Evolutionary conservation across 2,888 invertebrate genomes (phyloP).

Genomic region (Drosophila maculinotata): DNA sequence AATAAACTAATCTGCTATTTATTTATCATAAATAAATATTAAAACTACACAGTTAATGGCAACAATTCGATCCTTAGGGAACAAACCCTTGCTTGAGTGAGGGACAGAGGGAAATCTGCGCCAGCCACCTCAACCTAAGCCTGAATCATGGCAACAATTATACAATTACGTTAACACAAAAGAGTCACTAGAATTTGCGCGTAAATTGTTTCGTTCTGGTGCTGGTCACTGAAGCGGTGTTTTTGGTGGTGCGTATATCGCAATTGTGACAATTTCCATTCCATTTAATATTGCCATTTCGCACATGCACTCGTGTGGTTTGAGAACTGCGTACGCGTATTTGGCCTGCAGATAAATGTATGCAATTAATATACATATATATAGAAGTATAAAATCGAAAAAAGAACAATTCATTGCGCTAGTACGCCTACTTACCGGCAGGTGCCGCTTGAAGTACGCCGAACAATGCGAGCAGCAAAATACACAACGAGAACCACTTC

Average conservation of each 20-base stretch:
- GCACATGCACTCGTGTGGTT: conserved; percentile 14
- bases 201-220: neutral
- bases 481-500: conserved; percentile 41
- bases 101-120: too few relatives aligned
- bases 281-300: conserved; percentile 44
- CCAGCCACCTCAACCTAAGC: too few relatives aligned
- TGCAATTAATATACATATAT: neutral
- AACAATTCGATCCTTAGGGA: too few relatives aligned
- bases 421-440: conserved; percentile 15
- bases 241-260: conserved; percentile 48
- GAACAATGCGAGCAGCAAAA: conserved; percentile 34
- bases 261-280: conserved; percentile 54
- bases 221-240: conserved; percentile 47
- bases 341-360: conserved; percentile 17
- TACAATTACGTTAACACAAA: neutral
- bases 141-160: too few relatives aligned
- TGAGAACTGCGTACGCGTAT: conserved; percentile 23
- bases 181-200: conserved; percentile 18
- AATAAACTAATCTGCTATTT: too few relatives aligned
- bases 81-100: too few relatives aligned
- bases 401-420: neutral
- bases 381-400: neutral
- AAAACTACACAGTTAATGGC: conserved; percentile 13
- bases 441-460: conserved; percentile 37
- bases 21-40: conserved; percentile 39